phyloP scores from a whole-genome alignment of 2,797 vertebrate genomes.

The Sebastes alutus region DNA sequence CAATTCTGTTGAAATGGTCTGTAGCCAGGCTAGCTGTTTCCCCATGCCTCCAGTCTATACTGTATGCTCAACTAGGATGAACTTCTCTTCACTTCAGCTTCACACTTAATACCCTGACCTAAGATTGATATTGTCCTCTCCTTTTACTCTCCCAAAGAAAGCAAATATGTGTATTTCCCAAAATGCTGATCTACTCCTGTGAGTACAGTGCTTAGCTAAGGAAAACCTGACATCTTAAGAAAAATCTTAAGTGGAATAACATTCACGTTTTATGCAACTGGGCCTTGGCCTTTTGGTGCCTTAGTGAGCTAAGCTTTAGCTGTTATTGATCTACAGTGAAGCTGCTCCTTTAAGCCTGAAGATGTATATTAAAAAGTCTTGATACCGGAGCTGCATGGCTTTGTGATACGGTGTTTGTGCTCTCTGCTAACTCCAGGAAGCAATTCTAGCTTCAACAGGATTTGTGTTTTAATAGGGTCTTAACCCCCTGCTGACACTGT shows the following conservation, averaged over 20 bases:
- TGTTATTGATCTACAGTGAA: conserved; percentile 59
- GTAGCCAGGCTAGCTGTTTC: background rate
- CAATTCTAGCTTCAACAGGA: conserved; percentile 61
- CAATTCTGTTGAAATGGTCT: too few species aligned
- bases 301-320: conserved; percentile 30
- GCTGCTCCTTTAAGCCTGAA: conserved; percentile 52
- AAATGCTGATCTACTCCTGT: conserved; percentile 2
- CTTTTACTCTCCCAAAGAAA: background rate
- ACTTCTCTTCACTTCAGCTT: background rate
- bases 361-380: conserved; percentile 39
- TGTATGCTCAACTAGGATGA: background rate
- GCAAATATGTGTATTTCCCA: background rate
- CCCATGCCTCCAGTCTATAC: background rate
- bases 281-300: conserved; percentile 30
- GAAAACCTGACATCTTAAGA: conserved; percentile 24
- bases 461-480: conserved; percentile 67
- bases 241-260: conserved; percentile 5
- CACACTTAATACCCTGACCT: background rate
- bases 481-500: conserved; percentile 51
- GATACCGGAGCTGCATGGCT: conserved; percentile 21
- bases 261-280: conserved; percentile 19
- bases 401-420: conserved; percentile 46
- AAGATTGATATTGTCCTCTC: background rate
- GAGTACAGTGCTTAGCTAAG: background rate
- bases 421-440: conserved; percentile 51